Evolutionary conservation across 2,888 invertebrate species (phyloP).

Genomic region (Sesia bembeciformis): DNA sequence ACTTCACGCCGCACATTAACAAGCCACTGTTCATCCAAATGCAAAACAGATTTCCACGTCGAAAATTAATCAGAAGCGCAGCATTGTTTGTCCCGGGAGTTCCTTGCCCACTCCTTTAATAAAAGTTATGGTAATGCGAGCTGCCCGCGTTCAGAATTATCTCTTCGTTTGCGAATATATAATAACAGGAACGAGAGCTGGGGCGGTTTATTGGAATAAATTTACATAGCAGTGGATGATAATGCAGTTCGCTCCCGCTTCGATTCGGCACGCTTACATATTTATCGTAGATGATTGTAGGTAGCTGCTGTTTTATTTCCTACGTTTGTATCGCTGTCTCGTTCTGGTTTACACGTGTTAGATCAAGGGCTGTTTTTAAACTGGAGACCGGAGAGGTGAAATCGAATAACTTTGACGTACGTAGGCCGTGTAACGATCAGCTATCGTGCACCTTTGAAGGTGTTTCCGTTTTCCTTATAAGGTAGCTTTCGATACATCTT

Average conservation of each 20-base stretch:
- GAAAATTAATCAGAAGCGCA: constrained; percentile 60
- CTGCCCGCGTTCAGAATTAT: constrained; percentile 65
- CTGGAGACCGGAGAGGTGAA: neutral
- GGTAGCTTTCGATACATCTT: no score
- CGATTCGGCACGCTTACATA: constrained; percentile 67
- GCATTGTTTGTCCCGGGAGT: constrained; percentile 58
- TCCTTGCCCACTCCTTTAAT: constrained; percentile 63
- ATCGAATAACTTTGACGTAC: neutral
- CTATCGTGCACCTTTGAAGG: no score
- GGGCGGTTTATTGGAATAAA: constrained; percentile 71
- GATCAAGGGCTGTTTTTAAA: neutral
- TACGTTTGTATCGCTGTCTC: neutral
- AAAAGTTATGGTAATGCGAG: constrained; percentile 69
- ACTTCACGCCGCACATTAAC: constrained; percentile 27
- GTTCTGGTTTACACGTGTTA: neutral
- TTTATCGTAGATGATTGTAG: constrained; percentile 61
- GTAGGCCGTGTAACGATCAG: neutral
- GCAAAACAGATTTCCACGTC: constrained; percentile 63
- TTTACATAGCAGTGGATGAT: constrained; percentile 67
- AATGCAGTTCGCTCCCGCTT: constrained; percentile 43
- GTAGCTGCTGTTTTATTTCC: constrained; percentile 29
- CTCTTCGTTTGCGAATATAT: constrained; percentile 73
- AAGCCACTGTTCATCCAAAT: constrained; percentile 46
- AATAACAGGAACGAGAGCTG: constrained; percentile 59
- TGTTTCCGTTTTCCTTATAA: no score